Percentiles rank a stretch among this genome's conserved stretches.
Evolutionary conservation across 1,140 invertebrate genomes (phyloP).

Genomic region (Drosophila ficusphila): DNA sequence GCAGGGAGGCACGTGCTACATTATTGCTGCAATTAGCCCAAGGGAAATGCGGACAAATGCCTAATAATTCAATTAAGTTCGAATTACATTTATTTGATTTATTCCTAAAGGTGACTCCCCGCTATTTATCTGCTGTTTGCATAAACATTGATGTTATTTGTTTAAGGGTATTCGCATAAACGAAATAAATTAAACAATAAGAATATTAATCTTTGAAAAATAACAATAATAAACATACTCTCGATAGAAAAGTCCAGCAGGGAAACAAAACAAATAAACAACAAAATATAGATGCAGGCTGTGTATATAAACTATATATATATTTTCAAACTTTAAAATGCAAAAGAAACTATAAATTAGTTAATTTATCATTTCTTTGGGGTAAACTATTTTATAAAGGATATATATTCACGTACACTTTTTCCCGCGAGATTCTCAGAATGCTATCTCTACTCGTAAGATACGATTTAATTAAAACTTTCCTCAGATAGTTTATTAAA

Average conservation of each 20-base stretch:
- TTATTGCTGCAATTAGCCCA: conserved; percentile 78
- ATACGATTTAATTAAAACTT: conserved; percentile 64
- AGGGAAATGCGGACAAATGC: conserved; percentile 74
- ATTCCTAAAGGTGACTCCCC: conserved; percentile 54
- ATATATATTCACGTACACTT: too few relatives aligned
- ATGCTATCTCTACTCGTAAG: background rate
- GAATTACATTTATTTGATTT: conserved; percentile 79
- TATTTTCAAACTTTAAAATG: too few relatives aligned
- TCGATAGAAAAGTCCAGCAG: too few relatives aligned
- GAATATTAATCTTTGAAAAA: too few relatives aligned
- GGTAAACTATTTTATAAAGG: too few relatives aligned
- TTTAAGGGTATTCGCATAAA: background rate
- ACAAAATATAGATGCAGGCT: too few relatives aligned
- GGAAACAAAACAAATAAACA: too few relatives aligned
- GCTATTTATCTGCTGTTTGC: background rate
- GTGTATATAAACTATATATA: too few relatives aligned
- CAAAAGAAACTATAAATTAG: too few relatives aligned
- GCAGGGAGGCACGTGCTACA: conserved; percentile 63
- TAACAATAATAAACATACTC: too few relatives aligned
- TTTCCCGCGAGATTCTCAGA: background rate
- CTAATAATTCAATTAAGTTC: conserved; percentile 81
- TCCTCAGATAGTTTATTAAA: conserved; percentile 46
- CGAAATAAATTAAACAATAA: background rate
- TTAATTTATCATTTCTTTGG: too few relatives aligned
- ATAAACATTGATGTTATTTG: background rate